Conservation (phyloP, 2,888 invertebrate genomes). For the Taphrorychus bicolor region DNA sequence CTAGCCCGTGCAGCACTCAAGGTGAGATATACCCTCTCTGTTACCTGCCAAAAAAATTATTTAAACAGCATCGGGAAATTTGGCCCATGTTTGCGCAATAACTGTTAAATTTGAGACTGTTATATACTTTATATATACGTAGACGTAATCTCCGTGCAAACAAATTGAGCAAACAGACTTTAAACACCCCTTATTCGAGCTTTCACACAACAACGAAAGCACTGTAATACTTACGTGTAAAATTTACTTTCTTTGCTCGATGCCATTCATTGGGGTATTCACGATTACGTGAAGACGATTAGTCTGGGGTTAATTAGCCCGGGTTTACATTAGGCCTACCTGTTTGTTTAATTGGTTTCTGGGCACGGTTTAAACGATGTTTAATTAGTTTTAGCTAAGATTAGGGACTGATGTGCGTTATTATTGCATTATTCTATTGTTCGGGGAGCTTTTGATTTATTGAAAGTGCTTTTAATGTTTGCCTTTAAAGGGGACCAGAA, state of each 20-base stretch:
- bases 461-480: too few species aligned
- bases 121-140: conserved; percentile 12
- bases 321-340: conserved; percentile 1
- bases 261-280: too few species aligned
- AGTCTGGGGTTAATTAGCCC: conserved; percentile 1
- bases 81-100: conserved; percentile 28
- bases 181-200: conserved; percentile 1
- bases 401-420: neutral
- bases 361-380: neutral
- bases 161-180: conserved; percentile 28
- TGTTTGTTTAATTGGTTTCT: conserved; percentile 6
- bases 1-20: neutral
- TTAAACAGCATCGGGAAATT: conserved; percentile 1
- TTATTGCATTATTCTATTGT: neutral
- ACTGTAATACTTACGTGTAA: neutral
- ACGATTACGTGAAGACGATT: neutral
- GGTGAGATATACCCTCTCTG: neutral
- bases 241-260: conserved; percentile 1
- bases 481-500: too few species aligned
- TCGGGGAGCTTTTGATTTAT: neutral
- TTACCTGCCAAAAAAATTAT: neutral
- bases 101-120: conserved; percentile 36
- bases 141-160: conserved; percentile 14
- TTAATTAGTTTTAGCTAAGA: conserved; percentile 3
- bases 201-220: neutral